Evolutionary conservation across 2,797 vertebrate species (phyloP).

Genomic region (Nyctalus aviator): DNA sequence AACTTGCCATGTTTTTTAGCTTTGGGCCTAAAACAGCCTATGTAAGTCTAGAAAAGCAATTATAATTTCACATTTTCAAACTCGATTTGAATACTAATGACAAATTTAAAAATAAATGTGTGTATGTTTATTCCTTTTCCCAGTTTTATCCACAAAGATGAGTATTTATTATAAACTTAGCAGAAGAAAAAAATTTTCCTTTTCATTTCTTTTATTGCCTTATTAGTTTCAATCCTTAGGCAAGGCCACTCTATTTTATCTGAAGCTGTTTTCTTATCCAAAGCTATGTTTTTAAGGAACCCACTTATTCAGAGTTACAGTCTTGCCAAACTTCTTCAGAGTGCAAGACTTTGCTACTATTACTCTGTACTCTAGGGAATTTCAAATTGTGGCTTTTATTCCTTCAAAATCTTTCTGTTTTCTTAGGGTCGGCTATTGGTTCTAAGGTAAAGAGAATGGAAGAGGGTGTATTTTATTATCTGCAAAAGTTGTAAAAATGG

Average conservation of each 20-base stretch:
- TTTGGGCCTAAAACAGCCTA: neutral
- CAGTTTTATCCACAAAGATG: neutral
- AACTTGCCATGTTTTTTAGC: slow-evolving; percentile 35
- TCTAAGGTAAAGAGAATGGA: neutral
- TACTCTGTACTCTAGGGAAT: neutral
- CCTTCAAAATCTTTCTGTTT: neutral
- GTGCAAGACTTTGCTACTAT: neutral
- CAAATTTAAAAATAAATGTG: slow-evolving; percentile 14
- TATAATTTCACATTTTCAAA: slow-evolving; percentile 62
- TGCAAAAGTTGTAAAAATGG: neutral
- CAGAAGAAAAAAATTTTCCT: neutral
- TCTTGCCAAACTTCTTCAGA: neutral
- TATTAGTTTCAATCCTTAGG: neutral
- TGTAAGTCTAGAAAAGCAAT: neutral
- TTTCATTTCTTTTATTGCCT: neutral
- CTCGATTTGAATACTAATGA: neutral
- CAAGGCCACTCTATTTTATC: neutral
- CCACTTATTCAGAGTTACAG: neutral
- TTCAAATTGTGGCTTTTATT: neutral
- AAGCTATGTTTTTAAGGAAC: neutral
- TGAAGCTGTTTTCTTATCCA: no score
- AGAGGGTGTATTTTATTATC: neutral
- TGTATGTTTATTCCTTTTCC: neutral
- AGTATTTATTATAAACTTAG: neutral
- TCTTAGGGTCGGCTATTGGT: neutral